Conservation (phyloP, 2,113 vertebrate species). For the Myanophis thanlyinensis region DNA sequence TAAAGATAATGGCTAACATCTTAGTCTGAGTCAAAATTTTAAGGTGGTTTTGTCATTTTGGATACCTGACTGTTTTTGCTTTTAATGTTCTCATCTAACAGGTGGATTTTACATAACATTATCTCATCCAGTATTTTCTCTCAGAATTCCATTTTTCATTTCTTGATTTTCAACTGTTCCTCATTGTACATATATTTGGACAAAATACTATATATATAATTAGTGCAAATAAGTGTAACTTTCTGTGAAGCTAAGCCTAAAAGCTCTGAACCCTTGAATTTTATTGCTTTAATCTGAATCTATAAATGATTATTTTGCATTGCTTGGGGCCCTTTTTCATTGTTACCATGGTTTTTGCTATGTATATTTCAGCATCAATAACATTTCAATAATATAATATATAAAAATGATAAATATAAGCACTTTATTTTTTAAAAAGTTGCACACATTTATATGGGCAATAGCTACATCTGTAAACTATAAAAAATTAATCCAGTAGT, state of each 20-base stretch:
- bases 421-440: not conserved
- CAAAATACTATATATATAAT: not conserved
- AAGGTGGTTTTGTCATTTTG: not conserved
- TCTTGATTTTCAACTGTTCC: not conserved
- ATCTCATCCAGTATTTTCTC: not conserved
- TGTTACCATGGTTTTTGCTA: not conserved
- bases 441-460: not conserved
- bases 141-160: not conserved
- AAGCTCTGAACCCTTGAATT: not conserved
- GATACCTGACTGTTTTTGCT: not conserved
- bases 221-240: not conserved
- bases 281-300: slow-evolving; percentile 37
- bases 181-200: not conserved
- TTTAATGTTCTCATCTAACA: not conserved
- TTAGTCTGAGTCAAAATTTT: not conserved
- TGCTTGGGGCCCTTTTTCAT: not conserved
- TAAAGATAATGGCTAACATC: not conserved
- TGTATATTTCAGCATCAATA: not conserved
- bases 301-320: slow-evolving; percentile 24
- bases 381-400: not conserved
- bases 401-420: slow-evolving; percentile 23
- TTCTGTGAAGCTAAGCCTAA: not conserved
- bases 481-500: slow-evolving; percentile 29
- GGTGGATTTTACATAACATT: not conserved
- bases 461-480: not conserved